phyloP scores from a whole-genome alignment of 2,888 invertebrate genomes.

The Graphium colonna region DNA sequence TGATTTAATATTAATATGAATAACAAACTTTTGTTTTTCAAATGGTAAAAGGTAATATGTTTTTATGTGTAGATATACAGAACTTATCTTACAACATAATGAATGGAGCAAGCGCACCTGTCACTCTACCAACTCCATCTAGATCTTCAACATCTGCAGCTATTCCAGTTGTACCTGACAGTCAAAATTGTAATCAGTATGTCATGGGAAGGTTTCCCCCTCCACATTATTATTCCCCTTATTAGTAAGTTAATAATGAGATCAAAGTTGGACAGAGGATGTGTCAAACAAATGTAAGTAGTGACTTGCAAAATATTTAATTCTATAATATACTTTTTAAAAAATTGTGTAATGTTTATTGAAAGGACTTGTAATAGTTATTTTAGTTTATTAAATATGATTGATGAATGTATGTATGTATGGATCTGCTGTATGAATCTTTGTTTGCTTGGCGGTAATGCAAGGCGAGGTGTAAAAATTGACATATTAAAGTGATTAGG shows the following conservation, averaged over 20 bases:
- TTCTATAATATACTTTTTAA: neutral
- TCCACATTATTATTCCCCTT: constrained; percentile 3
- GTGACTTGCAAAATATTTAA: too few relatives aligned
- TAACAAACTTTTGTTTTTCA: too few relatives aligned
- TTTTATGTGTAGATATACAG: constrained; percentile 6
- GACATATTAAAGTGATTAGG: neutral
- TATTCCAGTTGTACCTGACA: constrained; percentile 2
- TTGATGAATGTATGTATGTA: neutral
- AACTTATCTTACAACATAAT: constrained; percentile 2
- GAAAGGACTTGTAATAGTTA: neutral
- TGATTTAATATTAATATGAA: too few relatives aligned
- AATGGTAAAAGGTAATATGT: too few relatives aligned
- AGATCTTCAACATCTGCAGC: constrained; percentile 1
- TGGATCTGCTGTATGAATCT: neutral
- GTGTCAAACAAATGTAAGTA: neutral
- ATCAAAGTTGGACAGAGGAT: neutral
- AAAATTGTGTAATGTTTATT: constrained; percentile 1
- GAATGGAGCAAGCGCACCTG: neutral
- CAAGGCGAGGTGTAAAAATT: neutral
- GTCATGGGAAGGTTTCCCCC: constrained; percentile 5
- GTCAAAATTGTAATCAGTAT: constrained; percentile 8
- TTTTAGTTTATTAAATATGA: constrained; percentile 7
- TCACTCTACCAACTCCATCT: constrained; percentile 1
- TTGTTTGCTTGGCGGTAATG: constrained; percentile 9
- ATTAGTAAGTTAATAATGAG: constrained; percentile 7